Percentiles rank a stretch among this genome's conserved stretches.
These are phyloP conservation scores for Bombus terrestris DNA, from an alignment of 1,140 invertebrate genomes.

Conservation along the genomic window DNA sequence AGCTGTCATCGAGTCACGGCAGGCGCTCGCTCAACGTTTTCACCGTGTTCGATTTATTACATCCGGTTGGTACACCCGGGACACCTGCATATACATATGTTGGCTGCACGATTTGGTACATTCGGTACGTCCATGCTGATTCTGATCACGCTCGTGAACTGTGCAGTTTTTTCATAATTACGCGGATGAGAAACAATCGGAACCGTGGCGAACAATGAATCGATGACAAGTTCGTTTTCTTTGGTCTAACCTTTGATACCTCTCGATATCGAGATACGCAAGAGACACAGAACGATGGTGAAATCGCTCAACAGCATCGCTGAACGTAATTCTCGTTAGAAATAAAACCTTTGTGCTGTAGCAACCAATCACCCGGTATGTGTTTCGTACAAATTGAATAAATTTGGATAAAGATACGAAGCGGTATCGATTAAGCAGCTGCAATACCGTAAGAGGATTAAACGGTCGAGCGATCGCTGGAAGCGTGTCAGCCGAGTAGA, in stretches of 20 bases:
- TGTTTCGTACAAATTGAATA: background rate
- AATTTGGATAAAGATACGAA: background rate
- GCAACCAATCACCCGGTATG: too few relatives aligned
- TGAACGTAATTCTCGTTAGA: background rate
- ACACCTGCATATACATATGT: constrained; percentile 61
- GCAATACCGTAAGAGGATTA: constrained; percentile 52
- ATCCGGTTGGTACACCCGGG: constrained; percentile 63
- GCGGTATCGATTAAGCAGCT: constrained; percentile 13
- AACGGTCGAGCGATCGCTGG: constrained; percentile 46
- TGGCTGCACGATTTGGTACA: constrained; percentile 40
- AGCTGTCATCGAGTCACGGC: constrained; percentile 68
- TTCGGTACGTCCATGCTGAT: constrained; percentile 24
- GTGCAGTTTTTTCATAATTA: constrained; percentile 18
- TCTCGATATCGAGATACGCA: background rate
- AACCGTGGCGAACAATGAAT: background rate
- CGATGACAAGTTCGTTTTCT: background rate
- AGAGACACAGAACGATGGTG: too few relatives aligned
- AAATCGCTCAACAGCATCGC: background rate
- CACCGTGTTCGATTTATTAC: constrained; percentile 70
- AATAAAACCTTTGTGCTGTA: accelerated
- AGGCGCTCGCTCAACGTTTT: constrained; percentile 63
- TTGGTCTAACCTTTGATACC: background rate
- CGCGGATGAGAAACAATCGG: background rate
- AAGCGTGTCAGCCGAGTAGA: constrained; percentile 33
- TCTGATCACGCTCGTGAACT: constrained; percentile 25